phyloP scores from a whole-genome alignment of 2,797 vertebrate genomes.

The Macrochelys suwanniensis region DNA sequence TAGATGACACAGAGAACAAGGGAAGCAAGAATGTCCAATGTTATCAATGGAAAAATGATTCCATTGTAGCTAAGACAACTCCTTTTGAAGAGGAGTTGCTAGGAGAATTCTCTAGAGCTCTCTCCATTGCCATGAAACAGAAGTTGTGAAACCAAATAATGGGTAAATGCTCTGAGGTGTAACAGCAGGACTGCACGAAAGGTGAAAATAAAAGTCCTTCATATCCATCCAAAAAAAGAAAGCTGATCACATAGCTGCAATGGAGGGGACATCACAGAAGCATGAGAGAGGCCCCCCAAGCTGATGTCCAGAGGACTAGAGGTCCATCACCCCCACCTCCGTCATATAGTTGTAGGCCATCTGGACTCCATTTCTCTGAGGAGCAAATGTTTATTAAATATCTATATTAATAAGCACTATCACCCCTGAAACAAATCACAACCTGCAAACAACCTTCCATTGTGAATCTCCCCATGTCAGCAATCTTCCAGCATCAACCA shows the following conservation, averaged over 20 bases:
- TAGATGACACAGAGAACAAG: slow-evolving; percentile 47
- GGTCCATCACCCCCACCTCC: not conserved
- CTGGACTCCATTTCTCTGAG: not conserved
- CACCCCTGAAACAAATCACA: not conserved
- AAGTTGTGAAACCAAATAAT: not conserved
- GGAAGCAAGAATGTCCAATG: slow-evolving; percentile 32
- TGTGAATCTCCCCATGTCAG: not conserved
- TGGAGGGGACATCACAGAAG: not conserved
- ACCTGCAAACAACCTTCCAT: not conserved
- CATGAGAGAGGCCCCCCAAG: not conserved
- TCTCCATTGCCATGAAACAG: not conserved
- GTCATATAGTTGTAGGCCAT: not conserved
- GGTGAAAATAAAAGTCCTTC: not conserved
- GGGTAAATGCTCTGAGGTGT: not conserved
- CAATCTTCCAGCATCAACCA: not conserved
- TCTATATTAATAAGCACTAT: not conserved
- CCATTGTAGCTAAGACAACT: not conserved
- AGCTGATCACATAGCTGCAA: not conserved
- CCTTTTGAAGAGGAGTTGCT: not conserved
- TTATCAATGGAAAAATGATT: not conserved
- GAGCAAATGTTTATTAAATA: not conserved
- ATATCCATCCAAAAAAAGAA: not conserved
- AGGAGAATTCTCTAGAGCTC: not conserved
- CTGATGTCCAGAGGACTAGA: not conserved
- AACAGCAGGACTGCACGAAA: not conserved